Base-by-base conservation (phyloP, 2,888 invertebrate genomes). In the Pheosia gnoma region DNA sequence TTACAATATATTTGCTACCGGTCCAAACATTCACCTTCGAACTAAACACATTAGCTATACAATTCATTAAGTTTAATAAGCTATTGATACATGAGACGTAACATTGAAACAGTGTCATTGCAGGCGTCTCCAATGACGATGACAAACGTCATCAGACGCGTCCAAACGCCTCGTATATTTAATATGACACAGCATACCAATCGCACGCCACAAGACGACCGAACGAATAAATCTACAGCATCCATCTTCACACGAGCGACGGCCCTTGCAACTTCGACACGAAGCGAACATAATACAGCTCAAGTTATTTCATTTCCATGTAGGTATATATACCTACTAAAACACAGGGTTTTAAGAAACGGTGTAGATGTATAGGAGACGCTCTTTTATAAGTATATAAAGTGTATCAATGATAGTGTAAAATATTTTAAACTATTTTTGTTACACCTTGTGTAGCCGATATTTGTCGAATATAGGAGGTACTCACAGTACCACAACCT, bases 1-100 rank as follows among this genome's bases (percentile, higher is more conserved):
- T 84, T 90, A 90, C 90, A 90, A 80, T 82, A 80, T 84, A 87
- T 85, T 83, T 72, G 82, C 84, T 88, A 88, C 73, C 69, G 69
- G 82, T 83, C 82, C 79, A 83, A 71, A 84, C 61, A 75, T 72
- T 75, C 81, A 82, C 78, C 75, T 74, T 63, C 61, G 80, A 83
- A 85, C 77, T 80, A 80, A 83, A 79, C 80, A 78, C 77, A 56
- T 56, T 56, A 13, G 83, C 85, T 87, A 84, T 86, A 87, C 84
- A 85, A 78, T 81, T 79, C 64, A 67, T 72, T 71, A 69, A 66
- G 62, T 80, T 79, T 81, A 59, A 79, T 81, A 81, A 82, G 69
- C 81, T 82, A 83, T 81, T 76, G 77, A 73, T 64, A 70, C 58
- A 64, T 63, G 72, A 63, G 75, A 70, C 70, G 75, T 65, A 65